These are phyloP conservation scores for Calephelis perditalis DNA, from an alignment of 2,888 invertebrate genomes.

Conservation along the genomic window DNA sequence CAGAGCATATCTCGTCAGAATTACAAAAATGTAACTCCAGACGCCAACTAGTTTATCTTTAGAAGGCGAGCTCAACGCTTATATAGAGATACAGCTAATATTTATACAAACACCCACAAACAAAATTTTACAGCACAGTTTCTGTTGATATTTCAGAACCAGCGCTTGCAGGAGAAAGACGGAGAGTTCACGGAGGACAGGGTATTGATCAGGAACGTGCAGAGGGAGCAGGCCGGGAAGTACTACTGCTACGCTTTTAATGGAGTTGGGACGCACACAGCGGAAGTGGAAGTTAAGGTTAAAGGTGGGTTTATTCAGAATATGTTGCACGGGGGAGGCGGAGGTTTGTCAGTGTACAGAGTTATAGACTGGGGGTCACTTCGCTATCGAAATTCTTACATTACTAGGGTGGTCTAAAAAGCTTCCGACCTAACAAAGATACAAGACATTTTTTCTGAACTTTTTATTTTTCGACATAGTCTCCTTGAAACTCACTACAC, in stretches of 20 bases:
- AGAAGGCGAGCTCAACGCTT: no score
- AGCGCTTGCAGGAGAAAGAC: constrained; percentile 48
- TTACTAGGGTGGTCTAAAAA: no score
- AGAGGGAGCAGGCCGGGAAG: constrained; percentile 44
- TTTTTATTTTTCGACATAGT: no score
- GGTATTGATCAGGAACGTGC: constrained; percentile 44
- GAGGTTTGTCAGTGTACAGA: no score
- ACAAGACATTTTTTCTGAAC: not conserved
- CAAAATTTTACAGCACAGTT: no score
- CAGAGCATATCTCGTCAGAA: no score
- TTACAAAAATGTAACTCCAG: no score
- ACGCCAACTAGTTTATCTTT: no score
- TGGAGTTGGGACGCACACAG: constrained; percentile 37
- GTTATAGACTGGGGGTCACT: no score
- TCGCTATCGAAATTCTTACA: no score
- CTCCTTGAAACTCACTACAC: not conserved
- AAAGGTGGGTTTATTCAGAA: constrained; percentile 40
- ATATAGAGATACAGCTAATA: not conserved
- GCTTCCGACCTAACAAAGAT: no score
- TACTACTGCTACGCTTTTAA: constrained; percentile 64
- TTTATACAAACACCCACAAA: not conserved
- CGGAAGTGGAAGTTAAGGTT: constrained; percentile 40
- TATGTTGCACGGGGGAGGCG: no score
- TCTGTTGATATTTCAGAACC: constrained; percentile 41
- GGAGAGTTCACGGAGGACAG: constrained; percentile 46